phyloP scores from a whole-genome alignment of 2,113 vertebrate genomes.

The Corydoras sp. region DNA sequence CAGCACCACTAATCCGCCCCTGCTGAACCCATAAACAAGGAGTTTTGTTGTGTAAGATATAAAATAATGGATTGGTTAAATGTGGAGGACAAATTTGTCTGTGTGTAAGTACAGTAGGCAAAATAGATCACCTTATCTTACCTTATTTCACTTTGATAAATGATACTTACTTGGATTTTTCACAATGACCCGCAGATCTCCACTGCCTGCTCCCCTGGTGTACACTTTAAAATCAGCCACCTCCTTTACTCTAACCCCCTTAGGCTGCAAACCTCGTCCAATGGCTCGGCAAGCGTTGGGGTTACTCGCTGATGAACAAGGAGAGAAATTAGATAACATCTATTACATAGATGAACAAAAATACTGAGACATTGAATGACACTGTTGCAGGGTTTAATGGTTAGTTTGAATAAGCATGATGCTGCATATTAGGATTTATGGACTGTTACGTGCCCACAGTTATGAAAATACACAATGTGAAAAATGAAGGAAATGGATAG shows the following conservation, averaged over 20 bases:
- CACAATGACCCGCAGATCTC: conserved; percentile 70
- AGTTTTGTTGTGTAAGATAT: too few relatives aligned
- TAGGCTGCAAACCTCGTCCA: conserved; percentile 79
- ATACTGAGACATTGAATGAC: neutral
- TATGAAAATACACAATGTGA: conserved; percentile 5
- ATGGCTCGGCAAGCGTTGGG: conserved; percentile 78
- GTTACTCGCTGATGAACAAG: conserved; percentile 69
- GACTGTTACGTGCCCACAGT: neutral
- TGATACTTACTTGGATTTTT: conserved; percentile 77
- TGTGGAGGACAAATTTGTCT: too few relatives aligned
- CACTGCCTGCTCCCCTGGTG: conserved; percentile 74
- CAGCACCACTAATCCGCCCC: too few relatives aligned
- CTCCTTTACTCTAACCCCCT: conserved; percentile 75
- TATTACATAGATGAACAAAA: too few relatives aligned
- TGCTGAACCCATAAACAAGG: too few relatives aligned
- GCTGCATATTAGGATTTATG: neutral
- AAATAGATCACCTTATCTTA: too few relatives aligned
- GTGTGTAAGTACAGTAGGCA: too few relatives aligned
- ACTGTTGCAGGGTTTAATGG: conserved; percentile 5
- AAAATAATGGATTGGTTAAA: too few relatives aligned
- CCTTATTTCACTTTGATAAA: neutral
- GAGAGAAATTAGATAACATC: conserved; percentile 5
- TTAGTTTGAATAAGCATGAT: conserved; percentile 24
- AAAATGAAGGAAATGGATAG: conserved; percentile 7
- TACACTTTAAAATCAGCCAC: conserved; percentile 81